Evolutionary conservation across 2,797 vertebrate species (phyloP), one percentile per base, ranked within the genome.

Genomic region (Mus caroli): DNA sequence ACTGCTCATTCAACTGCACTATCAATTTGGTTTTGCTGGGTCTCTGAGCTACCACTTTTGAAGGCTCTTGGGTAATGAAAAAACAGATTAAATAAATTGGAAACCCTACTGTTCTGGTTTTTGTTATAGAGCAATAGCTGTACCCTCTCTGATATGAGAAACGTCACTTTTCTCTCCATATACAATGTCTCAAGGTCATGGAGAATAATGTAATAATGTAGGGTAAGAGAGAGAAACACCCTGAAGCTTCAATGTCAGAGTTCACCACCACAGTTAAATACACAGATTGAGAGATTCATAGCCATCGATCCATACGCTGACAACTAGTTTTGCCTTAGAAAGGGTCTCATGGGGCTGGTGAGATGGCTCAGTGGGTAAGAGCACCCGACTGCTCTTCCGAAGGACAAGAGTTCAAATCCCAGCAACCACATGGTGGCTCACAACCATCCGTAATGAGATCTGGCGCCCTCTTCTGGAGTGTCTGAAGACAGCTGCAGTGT

Each of bases 161-260:
- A 84, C 56, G 37, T 56, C 10, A 89, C 10, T n/a, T 67, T 37
- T 77, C 69, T n/a, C 10, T n/a, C 19, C 50, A 62, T 56, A n/a
- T 24, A 58, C 6, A 15, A 19, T 88, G 54, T 20, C 34, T 82
- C 86, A 94, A 88, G 9, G 40, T 78, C 82, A 75, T 17, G 9
- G 9, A 93, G 46, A 93, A 96, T 94, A n/a, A n/a, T n/a, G n/a
- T n/a, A n/a, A n/a, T n/a, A n/a, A n/a, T 19, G 10, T 4, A 89
- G 9, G 54, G 52, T 28, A 34, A 96, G 37, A 92, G 85, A 94
- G 69, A 92, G 26, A 79, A 26, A 64, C 1, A 79, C 3, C 93
- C 40, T 22, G 43, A 58, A 12, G 14, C 26, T 75, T 56, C n/a
- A 84, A 58, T 54, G 60, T 54, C 13, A 76, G 67, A 71, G 43